A percentile compares a stretch with the other conserved stretches of the same genome.
Evolutionary conservation across 1,140 invertebrate species (phyloP).

Genomic region (Manduca sexta): DNA sequence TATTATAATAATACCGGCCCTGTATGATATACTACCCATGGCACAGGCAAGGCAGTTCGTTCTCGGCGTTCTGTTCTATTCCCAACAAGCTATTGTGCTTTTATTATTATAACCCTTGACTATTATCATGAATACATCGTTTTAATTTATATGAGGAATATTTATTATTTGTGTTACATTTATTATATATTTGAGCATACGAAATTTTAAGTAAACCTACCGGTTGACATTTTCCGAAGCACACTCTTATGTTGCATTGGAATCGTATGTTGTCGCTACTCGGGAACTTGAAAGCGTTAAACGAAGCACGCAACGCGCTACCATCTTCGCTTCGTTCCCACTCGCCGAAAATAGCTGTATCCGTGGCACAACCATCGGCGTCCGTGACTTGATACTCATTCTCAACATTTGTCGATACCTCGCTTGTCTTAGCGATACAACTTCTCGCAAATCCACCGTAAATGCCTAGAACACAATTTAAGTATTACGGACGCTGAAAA

Average conservation of each 20-base stretch:
- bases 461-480: constrained; percentile 78
- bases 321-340: constrained; percentile 91
- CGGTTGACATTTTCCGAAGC: constrained; percentile 95
- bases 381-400: constrained; percentile 95
- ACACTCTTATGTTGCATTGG: constrained; percentile 96
- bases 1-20: too few relatives aligned
- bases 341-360: constrained; percentile 93
- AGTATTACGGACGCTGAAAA: too few relatives aligned
- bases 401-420: constrained; percentile 83
- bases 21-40: too few relatives aligned
- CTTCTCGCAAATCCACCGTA: constrained; percentile 95
- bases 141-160: too few relatives aligned
- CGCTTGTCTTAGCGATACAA: constrained; percentile 94
- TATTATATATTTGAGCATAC: constrained; percentile 4
- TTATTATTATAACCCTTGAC: too few relatives aligned
- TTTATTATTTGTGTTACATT: not conserved
- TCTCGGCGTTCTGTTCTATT: too few relatives aligned
- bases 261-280: constrained; percentile 95
- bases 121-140: too few relatives aligned
- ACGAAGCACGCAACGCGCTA: constrained; percentile 87
- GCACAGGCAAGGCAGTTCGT: too few relatives aligned
- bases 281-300: constrained; percentile 97
- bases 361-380: constrained; percentile 94
- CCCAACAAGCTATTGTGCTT: too few relatives aligned
- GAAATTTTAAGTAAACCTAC: constrained; percentile 70